A percentile compares a stretch with the other conserved stretches of the same genome.
Conservation (phyloP, 2,797 vertebrate species). For the Chaetodon trifasciatus region DNA sequence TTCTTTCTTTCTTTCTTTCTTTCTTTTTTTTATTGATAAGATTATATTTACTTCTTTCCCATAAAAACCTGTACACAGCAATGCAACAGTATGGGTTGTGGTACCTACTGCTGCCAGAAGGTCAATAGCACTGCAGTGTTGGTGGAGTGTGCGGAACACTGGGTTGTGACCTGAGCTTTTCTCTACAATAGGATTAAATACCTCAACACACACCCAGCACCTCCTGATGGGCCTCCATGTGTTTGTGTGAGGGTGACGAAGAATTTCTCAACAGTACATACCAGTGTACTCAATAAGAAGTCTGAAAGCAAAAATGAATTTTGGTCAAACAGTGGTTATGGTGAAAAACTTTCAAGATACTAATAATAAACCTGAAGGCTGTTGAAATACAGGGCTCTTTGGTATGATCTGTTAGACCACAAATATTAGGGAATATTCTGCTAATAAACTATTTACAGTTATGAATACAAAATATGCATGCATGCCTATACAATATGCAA, state of each 20-base stretch:
- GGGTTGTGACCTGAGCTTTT: constrained; percentile 71
- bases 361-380: neutral
- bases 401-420: neutral
- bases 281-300: neutral
- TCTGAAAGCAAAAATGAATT: neutral
- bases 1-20: too few relatives aligned
- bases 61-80: constrained; percentile 22
- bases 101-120: constrained; percentile 35
- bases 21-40: neutral
- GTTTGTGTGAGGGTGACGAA: constrained; percentile 1
- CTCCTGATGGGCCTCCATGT: constrained; percentile 68
- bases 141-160: constrained; percentile 78
- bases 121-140: constrained; percentile 75
- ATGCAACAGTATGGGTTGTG: constrained; percentile 6
- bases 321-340: neutral
- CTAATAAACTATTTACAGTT: neutral
- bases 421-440: neutral
- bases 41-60: constrained; percentile 2
- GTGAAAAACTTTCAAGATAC: neutral
- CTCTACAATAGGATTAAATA: constrained; percentile 84
- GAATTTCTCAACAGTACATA: neutral
- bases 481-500: neutral
- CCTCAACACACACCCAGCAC: constrained; percentile 73
- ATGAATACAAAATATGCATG: neutral
- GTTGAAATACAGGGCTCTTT: neutral